These are phyloP conservation scores for Catharus fuscescens DNA, from an alignment of 2,113 vertebrate genomes.

Conservation along the genomic window DNA sequence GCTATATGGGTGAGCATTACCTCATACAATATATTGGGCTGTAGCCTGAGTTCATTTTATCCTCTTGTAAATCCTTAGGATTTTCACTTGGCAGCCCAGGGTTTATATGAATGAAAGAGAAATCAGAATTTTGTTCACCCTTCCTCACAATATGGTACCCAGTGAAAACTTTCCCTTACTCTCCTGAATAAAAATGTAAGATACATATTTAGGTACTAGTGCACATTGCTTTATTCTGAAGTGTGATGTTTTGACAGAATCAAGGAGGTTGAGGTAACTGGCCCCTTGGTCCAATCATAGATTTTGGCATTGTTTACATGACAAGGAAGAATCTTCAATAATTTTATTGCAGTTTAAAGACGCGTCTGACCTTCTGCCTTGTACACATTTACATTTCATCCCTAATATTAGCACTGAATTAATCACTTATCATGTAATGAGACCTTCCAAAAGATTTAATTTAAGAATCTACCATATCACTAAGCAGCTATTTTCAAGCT, in stretches of 20 bases:
- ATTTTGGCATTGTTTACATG: slow-evolving; percentile 8
- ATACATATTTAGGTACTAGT: not conserved
- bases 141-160: not conserved
- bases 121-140: not conserved
- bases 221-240: not conserved
- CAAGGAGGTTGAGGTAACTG: not conserved
- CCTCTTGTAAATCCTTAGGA: not conserved
- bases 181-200: not conserved
- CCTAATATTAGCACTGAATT: not conserved
- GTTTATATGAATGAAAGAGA: not conserved
- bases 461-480: not conserved
- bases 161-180: not conserved
- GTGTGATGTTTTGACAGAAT: not conserved
- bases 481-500: not conserved
- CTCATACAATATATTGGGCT: not conserved
- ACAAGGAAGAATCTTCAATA: slow-evolving; percentile 28
- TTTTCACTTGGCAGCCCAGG: not conserved
- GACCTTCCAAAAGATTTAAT: not conserved
- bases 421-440: not conserved
- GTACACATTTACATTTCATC: not conserved
- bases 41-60: not conserved
- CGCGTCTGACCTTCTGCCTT: not conserved
- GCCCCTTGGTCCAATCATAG: not conserved
- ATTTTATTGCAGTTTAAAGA: not conserved
- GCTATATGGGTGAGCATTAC: not conserved